Conservation (phyloP, 2,888 invertebrate species). For the Asteroscopus sphinx region DNA sequence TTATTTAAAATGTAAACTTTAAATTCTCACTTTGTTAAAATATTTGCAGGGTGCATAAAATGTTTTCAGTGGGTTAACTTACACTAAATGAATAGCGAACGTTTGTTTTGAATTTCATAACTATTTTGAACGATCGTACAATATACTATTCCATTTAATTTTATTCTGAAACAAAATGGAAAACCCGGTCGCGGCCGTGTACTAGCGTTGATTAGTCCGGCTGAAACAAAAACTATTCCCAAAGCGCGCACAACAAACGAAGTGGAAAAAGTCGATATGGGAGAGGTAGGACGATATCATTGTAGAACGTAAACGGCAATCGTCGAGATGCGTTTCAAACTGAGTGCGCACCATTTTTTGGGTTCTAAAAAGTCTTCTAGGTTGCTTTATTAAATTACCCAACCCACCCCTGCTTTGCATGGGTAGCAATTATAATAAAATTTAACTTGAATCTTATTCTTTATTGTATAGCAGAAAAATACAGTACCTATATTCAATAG, state of each 20-base stretch:
- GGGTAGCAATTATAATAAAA: too few species aligned
- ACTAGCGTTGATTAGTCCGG: constrained; percentile 86
- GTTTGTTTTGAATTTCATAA: constrained; percentile 52
- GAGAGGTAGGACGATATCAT: constrained; percentile 79
- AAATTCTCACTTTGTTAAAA: constrained; percentile 30
- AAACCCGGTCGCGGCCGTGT: constrained; percentile 74
- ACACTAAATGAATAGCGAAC: constrained; percentile 24
- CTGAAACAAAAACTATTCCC: constrained; percentile 87
- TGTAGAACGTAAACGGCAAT: constrained; percentile 85
- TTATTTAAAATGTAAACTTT: constrained; percentile 36
- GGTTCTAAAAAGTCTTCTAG: too few species aligned
- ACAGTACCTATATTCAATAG: too few species aligned
- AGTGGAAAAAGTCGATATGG: constrained; percentile 88
- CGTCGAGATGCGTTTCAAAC: constrained; percentile 83
- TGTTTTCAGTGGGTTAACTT: constrained; percentile 31
- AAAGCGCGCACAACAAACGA: constrained; percentile 84
- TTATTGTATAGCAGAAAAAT: too few species aligned
- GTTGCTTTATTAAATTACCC: too few species aligned
- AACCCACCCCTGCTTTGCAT: too few species aligned
- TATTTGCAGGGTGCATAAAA: constrained; percentile 33
- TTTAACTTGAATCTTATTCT: too few species aligned
- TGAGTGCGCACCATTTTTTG: constrained; percentile 80
- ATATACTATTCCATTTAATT: constrained; percentile 66
- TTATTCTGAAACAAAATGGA: constrained; percentile 70
- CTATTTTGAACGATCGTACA: constrained; percentile 56